Conservation (phyloP, 1,140 invertebrate species). For the Hyles euphorbiae region DNA sequence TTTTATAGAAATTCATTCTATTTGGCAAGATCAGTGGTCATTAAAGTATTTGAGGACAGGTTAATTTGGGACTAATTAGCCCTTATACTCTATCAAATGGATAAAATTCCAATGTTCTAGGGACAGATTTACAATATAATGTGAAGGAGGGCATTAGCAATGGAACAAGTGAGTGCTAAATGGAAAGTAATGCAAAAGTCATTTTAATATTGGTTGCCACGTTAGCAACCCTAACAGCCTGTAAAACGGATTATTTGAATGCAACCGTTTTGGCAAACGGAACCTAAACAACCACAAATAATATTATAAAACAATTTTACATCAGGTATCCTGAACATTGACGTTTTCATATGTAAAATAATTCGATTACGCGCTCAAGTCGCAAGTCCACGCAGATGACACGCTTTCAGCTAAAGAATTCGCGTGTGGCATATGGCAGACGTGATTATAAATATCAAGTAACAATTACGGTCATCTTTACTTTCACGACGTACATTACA, state of each 20-base stretch:
- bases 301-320: not conserved
- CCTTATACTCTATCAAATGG: no score
- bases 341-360: conserved; percentile 4
- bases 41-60: no score
- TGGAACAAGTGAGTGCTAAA: no score
- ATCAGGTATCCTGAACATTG: not conserved
- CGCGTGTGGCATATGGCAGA: conserved; percentile 35
- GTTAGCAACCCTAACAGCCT: conserved; percentile 14
- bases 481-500: conserved; percentile 9
- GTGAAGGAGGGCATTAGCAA: no score
- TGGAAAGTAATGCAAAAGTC: no score
- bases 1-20: no score
- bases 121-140: no score
- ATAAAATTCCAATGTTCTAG: no score
- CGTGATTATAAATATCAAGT: conserved; percentile 19
- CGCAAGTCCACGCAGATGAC: conserved; percentile 13
- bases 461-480: not conserved
- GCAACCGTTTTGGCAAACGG: conserved; percentile 14
- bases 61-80: no score
- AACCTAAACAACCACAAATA: conserved; percentile 6
- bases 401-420: conserved; percentile 23
- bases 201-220: no score
- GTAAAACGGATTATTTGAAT: conserved; percentile 14
- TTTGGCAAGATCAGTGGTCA: no score
- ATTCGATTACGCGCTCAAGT: conserved; percentile 2